These are phyloP conservation scores for Coluber constrictor DNA, from an alignment of 2,797 vertebrate species.

Conservation along the genomic window DNA sequence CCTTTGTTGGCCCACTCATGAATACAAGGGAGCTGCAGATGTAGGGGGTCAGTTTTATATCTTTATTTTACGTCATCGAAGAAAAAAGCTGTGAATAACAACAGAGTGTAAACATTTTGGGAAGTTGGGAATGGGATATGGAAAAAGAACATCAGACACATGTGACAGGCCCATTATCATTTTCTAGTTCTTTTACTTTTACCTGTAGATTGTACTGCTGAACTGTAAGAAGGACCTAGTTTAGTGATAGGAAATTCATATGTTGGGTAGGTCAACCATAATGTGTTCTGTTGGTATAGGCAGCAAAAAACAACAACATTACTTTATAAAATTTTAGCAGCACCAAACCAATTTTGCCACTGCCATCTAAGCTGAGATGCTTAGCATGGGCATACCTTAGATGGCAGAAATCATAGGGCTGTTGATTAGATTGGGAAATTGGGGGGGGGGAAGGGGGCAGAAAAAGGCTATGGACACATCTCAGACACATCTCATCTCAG, in stretches of 20 bases:
- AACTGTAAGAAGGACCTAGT: background rate
- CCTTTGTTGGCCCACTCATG: background rate
- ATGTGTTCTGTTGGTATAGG: background rate
- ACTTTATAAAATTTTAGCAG: background rate
- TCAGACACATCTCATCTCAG: background rate
- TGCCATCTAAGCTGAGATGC: background rate
- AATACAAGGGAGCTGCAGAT: background rate
- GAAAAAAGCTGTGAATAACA: background rate
- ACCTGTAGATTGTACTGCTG: background rate
- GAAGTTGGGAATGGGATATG: background rate
- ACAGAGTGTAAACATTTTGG: background rate
- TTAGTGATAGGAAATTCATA: background rate
- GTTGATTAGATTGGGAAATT: background rate
- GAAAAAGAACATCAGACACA: background rate
- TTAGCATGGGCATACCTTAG: background rate
- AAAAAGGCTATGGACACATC: background rate
- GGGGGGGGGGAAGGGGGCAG: background rate
- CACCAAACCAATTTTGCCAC: background rate
- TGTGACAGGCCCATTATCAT: background rate
- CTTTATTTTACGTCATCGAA: background rate
- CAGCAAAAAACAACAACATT: background rate
- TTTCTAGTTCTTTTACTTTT: background rate
- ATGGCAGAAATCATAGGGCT: background rate
- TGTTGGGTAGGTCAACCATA: background rate
- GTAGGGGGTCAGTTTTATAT: background rate